Base-by-base conservation (phyloP, 2,113 vertebrate species). In the Circaetus cinerascens region DNA sequence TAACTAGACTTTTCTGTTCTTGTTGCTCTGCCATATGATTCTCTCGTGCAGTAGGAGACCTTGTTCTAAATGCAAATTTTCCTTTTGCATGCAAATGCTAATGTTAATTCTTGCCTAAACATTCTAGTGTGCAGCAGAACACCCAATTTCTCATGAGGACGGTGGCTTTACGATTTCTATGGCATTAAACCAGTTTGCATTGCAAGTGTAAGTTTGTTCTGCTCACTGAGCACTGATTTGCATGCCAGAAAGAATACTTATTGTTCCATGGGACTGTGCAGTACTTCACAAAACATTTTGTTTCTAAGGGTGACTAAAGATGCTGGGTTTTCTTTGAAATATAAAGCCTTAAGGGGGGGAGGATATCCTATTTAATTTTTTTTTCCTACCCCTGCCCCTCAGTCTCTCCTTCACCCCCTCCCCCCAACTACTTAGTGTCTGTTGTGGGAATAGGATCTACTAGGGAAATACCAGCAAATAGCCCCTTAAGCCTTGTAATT, bases 101-200 rank as follows among this genome's bases (percentile, higher is more conserved):
- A 68, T 63, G 72, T 78, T 84, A 87, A 76, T 89, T 97, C 60
- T 75, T 93, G 72, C 38, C 55, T 83, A 64, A 91, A 48, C 50
- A 15, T 79, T 40, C 11, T 68, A 71, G 87, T 67, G 51, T 94
- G 93, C 90, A 92, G 95, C 91, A 96, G 89, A 96, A 95, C 86
- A 92, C 82, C 13, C 72, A 55, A 36, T 96, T 98, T 96, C 95
- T 95, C 69, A 71, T 38, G 84, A 96, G 87, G 88, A 92, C 60
- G 36, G 96, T 77, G 94, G 94, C 97, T 98, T 96, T 97, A 73
- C 3, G 40, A 95, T 96, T 96, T 97, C 94, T 96, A 80, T 51
- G 90, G 96, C 96, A 95, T 97, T 96, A 96, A 96, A 97, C 90
- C 77, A 90, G 88, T 97, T 96, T 97, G 91, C 75, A 55, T 84